Base-by-base conservation (phyloP, 2,888 invertebrate species). In the Choreutis nemorana region DNA sequence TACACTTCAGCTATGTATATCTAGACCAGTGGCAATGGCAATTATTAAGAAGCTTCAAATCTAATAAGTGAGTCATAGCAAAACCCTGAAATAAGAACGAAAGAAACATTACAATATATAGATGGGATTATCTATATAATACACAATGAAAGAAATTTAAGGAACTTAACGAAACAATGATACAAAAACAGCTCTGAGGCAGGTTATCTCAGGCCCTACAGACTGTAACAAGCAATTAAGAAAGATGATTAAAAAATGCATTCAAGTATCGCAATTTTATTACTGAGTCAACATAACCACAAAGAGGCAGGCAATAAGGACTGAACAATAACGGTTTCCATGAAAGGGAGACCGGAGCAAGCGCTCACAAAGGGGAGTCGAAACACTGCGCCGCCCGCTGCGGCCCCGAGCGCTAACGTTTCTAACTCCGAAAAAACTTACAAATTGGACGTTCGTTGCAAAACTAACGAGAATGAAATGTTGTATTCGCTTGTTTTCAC, bases 321-420 rank as follows among this genome's bases (percentile, higher is more conserved):
- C 46, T 46, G 47, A 52, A 63, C 62, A 62, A 64, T 66, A 63
- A 64, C 50, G 47, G 52, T 54, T 58, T 55, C 58, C 55, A 58
- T 57, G 61, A 66, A 65, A 61, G 55, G 59, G 57, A 55, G 55
- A 52, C 46, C 50, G 43, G 39, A 43, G 50, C 45, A 56, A 5
- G 18, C 50, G 52, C 48, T 52, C 11, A 61, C 62, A 64, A 63
- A 61, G 57, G 49, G 49, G 50, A 48, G 44, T 42, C 50, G 56
- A 59, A 60, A 57, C 50, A 55, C 58, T 31, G 61, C n/a, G 58
- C 63, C 66, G 56, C 66, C 67, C 58, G 62, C 49, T 42, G 61
- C 41, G 53, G 37, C 47, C 49, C 58, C 62, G n/a, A 55, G 60
- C 51, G 40, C n/a, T n/a, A n/a, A 63, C 52, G 59, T 50, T 51